Percentiles rank a stretch among this genome's conserved stretches.
Conservation (phyloP, 2,888 invertebrate species). For the Pharmacophagus antenor region DNA sequence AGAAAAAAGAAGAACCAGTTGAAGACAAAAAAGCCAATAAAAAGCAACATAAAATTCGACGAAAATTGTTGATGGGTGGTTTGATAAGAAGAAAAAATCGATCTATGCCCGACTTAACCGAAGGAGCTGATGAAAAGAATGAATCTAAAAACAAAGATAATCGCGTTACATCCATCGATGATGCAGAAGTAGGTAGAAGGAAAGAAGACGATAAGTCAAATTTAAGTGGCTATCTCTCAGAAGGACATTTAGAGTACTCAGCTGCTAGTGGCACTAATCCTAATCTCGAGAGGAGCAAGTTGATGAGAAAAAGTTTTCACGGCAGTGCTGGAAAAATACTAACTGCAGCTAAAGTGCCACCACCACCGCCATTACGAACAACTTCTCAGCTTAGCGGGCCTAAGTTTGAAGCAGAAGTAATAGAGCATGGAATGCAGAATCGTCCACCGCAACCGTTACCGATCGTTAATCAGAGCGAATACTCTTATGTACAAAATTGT, state of each 20-base stretch:
- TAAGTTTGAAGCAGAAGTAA: slow-evolving; percentile 82
- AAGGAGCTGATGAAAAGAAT: slow-evolving; percentile 83
- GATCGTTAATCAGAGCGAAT: slow-evolving; percentile 42
- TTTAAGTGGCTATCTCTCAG: slow-evolving; percentile 91
- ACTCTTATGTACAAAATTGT: slow-evolving; percentile 52
- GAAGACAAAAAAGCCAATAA: slow-evolving; percentile 88
- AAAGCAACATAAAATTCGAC: slow-evolving; percentile 93
- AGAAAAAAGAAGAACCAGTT: slow-evolving; percentile 83
- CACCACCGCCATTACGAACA: slow-evolving; percentile 91
- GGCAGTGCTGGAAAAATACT: slow-evolving; percentile 90
- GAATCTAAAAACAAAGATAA: slow-evolving; percentile 64
- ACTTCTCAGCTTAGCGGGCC: slow-evolving; percentile 90
- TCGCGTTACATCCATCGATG: slow-evolving; percentile 84
- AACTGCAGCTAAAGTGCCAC: slow-evolving; percentile 91
- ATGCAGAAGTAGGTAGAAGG: slow-evolving; percentile 86
- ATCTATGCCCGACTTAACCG: slow-evolving; percentile 95
- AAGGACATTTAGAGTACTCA: slow-evolving; percentile 91
- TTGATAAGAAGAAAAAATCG: slow-evolving; percentile 92
- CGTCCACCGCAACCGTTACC: slow-evolving; percentile 70
- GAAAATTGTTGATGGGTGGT: slow-evolving; percentile 94
- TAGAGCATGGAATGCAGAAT: slow-evolving; percentile 64
- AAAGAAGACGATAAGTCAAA: slow-evolving; percentile 81
- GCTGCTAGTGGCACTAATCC: slow-evolving; percentile 86
- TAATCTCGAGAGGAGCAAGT: slow-evolving; percentile 90
- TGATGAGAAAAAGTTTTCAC: slow-evolving; percentile 94